A percentile compares a stretch with the other conserved stretches of the same genome.
Conservation (phyloP, 2,113 vertebrate species). For the Zosterops hypoxanthus region DNA sequence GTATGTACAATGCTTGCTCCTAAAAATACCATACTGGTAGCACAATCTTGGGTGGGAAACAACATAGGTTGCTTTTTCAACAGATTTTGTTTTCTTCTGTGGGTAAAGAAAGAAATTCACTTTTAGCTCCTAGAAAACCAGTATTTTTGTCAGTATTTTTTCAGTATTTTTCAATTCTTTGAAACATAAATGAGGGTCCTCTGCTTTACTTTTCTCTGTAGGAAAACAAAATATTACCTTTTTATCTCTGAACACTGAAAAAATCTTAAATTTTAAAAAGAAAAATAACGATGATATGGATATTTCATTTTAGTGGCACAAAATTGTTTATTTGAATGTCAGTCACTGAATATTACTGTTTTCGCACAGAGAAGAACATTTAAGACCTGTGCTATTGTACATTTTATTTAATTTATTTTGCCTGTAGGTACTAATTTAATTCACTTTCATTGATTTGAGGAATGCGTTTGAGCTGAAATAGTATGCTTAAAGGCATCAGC, state of each 20-base stretch:
- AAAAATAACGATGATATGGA: not conserved
- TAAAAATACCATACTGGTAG: not conserved
- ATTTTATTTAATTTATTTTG: constrained; percentile 62
- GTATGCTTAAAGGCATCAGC: constrained; percentile 54
- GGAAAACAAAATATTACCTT: not conserved
- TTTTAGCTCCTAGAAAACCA: not conserved
- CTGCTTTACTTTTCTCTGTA: not conserved
- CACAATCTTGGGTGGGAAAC: not conserved
- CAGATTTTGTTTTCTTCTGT: not conserved
- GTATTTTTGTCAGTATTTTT: not conserved
- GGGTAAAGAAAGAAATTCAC: not conserved
- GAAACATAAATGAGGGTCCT: not conserved
- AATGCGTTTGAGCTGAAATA: constrained; percentile 59
- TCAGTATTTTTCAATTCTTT: not conserved
- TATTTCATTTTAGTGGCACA: not conserved
- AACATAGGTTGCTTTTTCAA: fast-evolving
- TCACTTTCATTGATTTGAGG: constrained; percentile 54
- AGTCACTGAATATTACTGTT: not conserved
- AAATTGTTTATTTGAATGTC: not conserved
- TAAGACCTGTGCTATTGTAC: constrained; percentile 25
- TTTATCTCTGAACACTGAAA: not conserved
- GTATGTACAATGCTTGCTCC: not conserved
- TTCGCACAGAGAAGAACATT: not conserved
- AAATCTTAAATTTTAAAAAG: not conserved
- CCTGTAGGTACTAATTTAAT: constrained; percentile 61